Evolutionary conservation across 23 tunicate species (phyloP).

Genomic region (Aplidium turbinatum): DNA sequence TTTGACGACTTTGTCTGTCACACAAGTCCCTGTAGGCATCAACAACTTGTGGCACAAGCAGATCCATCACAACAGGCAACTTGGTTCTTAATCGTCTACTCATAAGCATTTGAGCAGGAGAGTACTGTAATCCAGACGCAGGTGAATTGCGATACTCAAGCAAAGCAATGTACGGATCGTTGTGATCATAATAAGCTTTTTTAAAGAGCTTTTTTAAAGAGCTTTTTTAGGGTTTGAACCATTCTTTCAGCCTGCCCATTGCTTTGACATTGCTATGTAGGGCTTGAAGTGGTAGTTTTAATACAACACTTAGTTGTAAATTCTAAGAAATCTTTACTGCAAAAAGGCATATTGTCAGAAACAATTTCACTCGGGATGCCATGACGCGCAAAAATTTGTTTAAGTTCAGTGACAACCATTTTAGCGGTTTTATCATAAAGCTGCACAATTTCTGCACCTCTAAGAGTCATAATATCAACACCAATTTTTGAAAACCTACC

Average conservation of each 20-base stretch:
- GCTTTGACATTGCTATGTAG: conserved; percentile 1
- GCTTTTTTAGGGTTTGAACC: conserved; percentile 26
- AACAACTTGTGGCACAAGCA: conserved; percentile 26
- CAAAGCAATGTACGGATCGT: conserved; percentile 27
- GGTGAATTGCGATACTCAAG: conserved; percentile 35
- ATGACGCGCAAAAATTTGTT: conserved; percentile 27
- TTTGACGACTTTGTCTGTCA: conserved; percentile 1
- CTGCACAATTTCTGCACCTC: conserved; percentile 21
- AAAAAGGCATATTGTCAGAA: conserved; percentile 37
- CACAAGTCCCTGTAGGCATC: neutral
- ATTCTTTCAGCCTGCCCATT: conserved; percentile 38
- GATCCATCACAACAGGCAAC: neutral
- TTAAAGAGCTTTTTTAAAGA: conserved; percentile 26
- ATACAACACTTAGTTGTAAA: conserved; percentile 11
- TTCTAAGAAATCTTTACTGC: conserved; percentile 2
- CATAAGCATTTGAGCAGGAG: conserved; percentile 32
- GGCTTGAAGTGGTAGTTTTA: conserved; percentile 16
- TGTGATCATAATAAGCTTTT: conserved; percentile 23
- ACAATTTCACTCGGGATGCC: conserved; percentile 24
- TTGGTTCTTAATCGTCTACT: conserved; percentile 15
- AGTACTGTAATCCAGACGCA: conserved; percentile 2
- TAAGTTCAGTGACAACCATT: conserved; percentile 13
- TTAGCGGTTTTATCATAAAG: conserved; percentile 30
- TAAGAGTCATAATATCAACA: conserved; percentile 38
- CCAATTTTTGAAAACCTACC: conserved; percentile 27